Evolutionary conservation across 2,797 vertebrate genomes (phyloP).

Genomic region (Sebastes nivosus): DNA sequence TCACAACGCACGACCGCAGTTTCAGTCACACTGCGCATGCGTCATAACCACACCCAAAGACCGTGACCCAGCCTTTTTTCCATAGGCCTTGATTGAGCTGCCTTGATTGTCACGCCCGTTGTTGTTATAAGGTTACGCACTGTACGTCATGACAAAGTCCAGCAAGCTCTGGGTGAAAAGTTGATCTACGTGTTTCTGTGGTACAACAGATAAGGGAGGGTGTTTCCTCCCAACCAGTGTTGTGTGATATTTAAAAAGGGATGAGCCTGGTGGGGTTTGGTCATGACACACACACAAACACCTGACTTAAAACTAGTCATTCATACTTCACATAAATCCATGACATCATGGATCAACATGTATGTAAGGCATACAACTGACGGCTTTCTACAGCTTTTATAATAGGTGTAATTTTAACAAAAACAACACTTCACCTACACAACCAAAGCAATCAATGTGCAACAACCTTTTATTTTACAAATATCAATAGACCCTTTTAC

Average conservation of each 20-base stretch:
- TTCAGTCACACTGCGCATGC: no score
- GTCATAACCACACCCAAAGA: no score
- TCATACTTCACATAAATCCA: neutral
- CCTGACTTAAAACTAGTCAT: neutral
- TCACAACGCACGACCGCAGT: no score
- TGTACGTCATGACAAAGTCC: neutral
- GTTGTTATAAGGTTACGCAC: neutral
- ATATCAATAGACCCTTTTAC: neutral
- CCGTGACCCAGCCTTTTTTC: no score
- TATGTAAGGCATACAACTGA: neutral
- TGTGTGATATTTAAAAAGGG: neutral
- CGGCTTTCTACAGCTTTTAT: neutral
- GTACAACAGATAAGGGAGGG: neutral
- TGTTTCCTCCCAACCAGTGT: neutral
- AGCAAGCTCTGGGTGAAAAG: no score
- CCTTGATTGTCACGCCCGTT: slow-evolving; percentile 42
- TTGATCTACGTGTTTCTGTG: neutral
- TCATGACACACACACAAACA: neutral
- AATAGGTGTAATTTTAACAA: neutral
- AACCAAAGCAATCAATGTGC: neutral
- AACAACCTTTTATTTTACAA: neutral
- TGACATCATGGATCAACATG: neutral
- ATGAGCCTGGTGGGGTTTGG: neutral
- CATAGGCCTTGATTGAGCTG: no score
- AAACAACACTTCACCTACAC: neutral